Evolutionary conservation across 2,888 invertebrate genomes (phyloP).

Genomic region (Hirtodrosophila duncani): DNA sequence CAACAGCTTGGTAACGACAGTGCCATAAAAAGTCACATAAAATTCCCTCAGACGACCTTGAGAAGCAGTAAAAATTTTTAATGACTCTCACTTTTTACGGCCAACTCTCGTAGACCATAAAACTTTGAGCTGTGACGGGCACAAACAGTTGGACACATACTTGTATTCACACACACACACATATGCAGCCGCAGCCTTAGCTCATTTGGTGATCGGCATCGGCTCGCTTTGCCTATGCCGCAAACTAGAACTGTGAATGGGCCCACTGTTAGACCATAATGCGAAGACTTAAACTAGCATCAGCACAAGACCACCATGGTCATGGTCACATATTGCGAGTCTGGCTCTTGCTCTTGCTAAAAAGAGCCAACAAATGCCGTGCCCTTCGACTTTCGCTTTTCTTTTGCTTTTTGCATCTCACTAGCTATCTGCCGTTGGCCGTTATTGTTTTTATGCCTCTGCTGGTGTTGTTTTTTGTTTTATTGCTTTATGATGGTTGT

Average conservation of each 20-base stretch:
- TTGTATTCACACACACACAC: conserved; percentile 3
- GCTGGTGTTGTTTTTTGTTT: conserved; percentile 40
- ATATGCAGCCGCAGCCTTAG: conserved; percentile 8
- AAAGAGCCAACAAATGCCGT: no score
- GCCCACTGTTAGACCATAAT: conserved; percentile 60
- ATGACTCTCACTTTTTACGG: conserved; percentile 77
- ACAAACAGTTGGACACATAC: conserved; percentile 5
- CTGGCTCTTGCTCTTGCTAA: no score
- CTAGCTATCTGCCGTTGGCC: background rate
- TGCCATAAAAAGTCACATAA: conserved; percentile 65
- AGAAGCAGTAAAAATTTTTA: conserved; percentile 76
- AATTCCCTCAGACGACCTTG: conserved; percentile 76
- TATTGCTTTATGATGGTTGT: conserved; percentile 55
- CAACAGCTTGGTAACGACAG: conserved; percentile 34
- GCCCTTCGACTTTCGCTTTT: conserved; percentile 30
- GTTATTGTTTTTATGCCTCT: conserved; percentile 38
- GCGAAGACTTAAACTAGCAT: conserved; percentile 40
- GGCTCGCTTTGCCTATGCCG: conserved; percentile 50
- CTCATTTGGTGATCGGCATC: no score
- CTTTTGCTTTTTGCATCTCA: conserved; percentile 10
- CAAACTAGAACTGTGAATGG: conserved; percentile 49
- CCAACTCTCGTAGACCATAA: conserved; percentile 63
- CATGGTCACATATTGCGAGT: conserved; percentile 2
- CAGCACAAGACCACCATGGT: conserved; percentile 3
- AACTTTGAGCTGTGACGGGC: conserved; percentile 43